Percentiles rank a stretch among this genome's conserved stretches.
Conservation (phyloP, 2,113 vertebrate genomes). For the Ranitomeya imitator region DNA sequence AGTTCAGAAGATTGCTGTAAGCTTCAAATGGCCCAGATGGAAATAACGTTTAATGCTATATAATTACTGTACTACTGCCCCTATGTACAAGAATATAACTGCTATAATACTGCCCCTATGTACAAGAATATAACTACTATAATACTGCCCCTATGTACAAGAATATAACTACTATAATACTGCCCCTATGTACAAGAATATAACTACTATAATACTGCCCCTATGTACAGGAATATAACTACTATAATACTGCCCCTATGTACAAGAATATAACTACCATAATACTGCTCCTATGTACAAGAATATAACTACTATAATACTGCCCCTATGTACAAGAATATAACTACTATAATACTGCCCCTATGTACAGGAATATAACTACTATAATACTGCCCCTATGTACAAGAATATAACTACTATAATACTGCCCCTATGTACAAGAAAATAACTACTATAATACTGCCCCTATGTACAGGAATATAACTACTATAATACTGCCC, state of each 20-base stretch:
- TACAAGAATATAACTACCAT: neutral
- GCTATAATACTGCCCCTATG: neutral
- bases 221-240: neutral
- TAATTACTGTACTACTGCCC: neutral
- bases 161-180: conserved; percentile 8
- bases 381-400: neutral
- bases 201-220: neutral
- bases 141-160: neutral
- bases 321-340: neutral
- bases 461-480: no score
- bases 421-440: neutral
- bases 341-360: conserved; percentile 6
- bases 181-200: neutral
- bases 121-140: neutral
- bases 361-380: neutral
- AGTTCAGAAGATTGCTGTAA: no score
- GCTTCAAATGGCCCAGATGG: no score
- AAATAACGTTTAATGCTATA: neutral
- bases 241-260: neutral
- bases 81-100: neutral
- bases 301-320: neutral
- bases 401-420: conserved; percentile 12
- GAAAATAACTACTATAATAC: neutral
- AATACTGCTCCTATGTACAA: neutral
- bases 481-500: neutral